phyloP scores from a whole-genome alignment of 2,113 vertebrate genomes.

The Bufo bufo region DNA sequence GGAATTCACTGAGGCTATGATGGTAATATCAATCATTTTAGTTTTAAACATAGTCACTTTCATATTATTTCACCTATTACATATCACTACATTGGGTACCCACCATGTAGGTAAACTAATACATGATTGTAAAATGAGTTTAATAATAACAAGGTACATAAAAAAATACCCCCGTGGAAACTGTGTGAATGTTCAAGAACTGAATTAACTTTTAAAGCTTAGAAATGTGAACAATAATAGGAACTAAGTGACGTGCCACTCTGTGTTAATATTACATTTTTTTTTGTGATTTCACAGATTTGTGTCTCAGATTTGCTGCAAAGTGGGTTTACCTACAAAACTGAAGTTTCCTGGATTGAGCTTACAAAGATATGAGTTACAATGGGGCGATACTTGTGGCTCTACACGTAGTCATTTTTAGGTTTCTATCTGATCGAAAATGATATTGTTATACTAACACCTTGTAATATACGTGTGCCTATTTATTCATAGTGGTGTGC shows the following conservation, averaged over 20 bases:
- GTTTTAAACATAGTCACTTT: too few relatives aligned
- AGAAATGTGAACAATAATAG: slow-evolving; percentile 2
- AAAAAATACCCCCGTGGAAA: background rate
- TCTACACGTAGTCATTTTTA: slow-evolving; percentile 12
- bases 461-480: too few relatives aligned
- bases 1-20: too few relatives aligned
- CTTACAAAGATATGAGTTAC: slow-evolving; percentile 10
- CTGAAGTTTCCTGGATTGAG: slow-evolving; percentile 30
- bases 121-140: background rate
- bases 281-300: background rate
- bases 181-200: background rate
- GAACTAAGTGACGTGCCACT: background rate
- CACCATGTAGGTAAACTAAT: background rate
- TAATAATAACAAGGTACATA: background rate
- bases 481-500: too few relatives aligned
- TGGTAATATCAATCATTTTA: too few relatives aligned
- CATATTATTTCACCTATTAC: too few relatives aligned
- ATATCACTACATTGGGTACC: too few relatives aligned
- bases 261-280: background rate
- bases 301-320: background rate
- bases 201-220: background rate
- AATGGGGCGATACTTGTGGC: background rate
- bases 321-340: slow-evolving; percentile 2
- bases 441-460: slow-evolving; percentile 4
- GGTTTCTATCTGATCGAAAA: background rate